Evolutionary conservation across 2,888 invertebrate species (phyloP).

Genomic region (Lathronympha strigana): DNA sequence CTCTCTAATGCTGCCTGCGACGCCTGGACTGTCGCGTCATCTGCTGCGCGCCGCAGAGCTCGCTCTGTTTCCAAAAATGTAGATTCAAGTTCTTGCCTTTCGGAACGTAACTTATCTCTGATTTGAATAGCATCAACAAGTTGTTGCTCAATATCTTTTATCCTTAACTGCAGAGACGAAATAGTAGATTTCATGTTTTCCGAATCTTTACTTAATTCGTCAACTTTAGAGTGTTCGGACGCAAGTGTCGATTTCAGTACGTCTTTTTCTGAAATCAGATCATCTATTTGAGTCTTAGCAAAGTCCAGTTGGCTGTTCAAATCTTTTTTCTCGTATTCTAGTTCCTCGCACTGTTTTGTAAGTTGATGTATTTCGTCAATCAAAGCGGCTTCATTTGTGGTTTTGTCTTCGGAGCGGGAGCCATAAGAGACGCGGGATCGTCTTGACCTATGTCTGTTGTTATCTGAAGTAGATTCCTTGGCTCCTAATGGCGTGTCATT

Average conservation of each 20-base stretch:
- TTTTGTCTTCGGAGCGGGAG: constrained; percentile 75
- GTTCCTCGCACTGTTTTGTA: constrained; percentile 59
- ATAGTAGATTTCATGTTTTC: constrained; percentile 59
- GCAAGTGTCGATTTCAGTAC: constrained; percentile 59
- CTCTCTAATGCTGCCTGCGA: constrained; percentile 90
- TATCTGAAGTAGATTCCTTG: constrained; percentile 64
- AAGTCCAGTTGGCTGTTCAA: constrained; percentile 73
- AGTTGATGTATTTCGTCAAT: constrained; percentile 81
- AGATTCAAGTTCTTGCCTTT: constrained; percentile 71
- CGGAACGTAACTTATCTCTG: constrained; percentile 64
- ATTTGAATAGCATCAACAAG: constrained; percentile 58
- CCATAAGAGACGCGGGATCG: constrained; percentile 73
- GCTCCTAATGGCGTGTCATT: constrained; percentile 65
- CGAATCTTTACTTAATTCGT: constrained; percentile 60
- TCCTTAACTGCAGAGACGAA: constrained; percentile 56
- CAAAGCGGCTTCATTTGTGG: constrained; percentile 80
- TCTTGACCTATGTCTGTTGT: constrained; percentile 67
- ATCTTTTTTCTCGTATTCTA: constrained; percentile 70
- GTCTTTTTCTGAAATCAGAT: constrained; percentile 61
- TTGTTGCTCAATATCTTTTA: constrained; percentile 67
- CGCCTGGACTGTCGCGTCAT: constrained; percentile 88
- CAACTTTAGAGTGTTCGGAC: constrained; percentile 55
- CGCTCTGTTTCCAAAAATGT: constrained; percentile 80
- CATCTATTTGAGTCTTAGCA: constrained; percentile 65
- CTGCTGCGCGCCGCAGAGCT: constrained; percentile 86